A percentile compares a stretch with the other conserved stretches of the same genome.
These are phyloP conservation scores for Acanthopagrus latus DNA, from an alignment of 2,797 vertebrate genomes.

Conservation along the genomic window DNA sequence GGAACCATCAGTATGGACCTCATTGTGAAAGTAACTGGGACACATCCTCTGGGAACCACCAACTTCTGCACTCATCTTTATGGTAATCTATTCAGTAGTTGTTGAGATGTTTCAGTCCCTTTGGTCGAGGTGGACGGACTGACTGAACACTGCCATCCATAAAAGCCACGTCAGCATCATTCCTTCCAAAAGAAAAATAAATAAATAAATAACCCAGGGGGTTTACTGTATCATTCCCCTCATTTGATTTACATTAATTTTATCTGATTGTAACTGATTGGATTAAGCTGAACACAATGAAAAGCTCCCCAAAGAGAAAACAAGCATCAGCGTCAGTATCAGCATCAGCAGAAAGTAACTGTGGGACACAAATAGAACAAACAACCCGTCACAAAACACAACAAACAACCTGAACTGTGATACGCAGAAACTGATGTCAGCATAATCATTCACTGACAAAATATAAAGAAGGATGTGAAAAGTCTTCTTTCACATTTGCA, in stretches of 20 bases:
- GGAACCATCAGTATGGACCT: background rate
- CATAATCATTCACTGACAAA: background rate
- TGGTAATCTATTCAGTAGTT: background rate
- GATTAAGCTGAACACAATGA: conserved; percentile 35
- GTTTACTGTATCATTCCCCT: conserved; percentile 11
- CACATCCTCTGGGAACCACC: background rate
- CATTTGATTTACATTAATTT: conserved; percentile 32
- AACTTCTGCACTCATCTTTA: background rate
- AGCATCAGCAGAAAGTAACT: background rate
- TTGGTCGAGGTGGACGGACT: background rate
- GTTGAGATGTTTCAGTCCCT: conserved; percentile 21
- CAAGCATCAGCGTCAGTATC: conserved; percentile 5
- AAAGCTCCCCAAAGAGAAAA: conserved; percentile 23
- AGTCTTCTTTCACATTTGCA: background rate
- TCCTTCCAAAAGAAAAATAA: background rate
- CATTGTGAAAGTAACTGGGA: background rate
- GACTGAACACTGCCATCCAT: background rate
- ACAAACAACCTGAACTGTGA: conserved; percentile 1
- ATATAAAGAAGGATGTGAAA: background rate
- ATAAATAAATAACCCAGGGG: background rate
- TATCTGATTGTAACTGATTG: conserved; percentile 30
- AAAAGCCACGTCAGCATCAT: background rate
- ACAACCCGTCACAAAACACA: conserved; percentile 13
- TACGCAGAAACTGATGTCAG: background rate
- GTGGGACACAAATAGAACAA: conserved; percentile 21